Percentiles rank a stretch among this genome's conserved stretches.
Evolutionary conservation across 2,888 invertebrate genomes (phyloP).

Genomic region (Teleiodes luculella): DNA sequence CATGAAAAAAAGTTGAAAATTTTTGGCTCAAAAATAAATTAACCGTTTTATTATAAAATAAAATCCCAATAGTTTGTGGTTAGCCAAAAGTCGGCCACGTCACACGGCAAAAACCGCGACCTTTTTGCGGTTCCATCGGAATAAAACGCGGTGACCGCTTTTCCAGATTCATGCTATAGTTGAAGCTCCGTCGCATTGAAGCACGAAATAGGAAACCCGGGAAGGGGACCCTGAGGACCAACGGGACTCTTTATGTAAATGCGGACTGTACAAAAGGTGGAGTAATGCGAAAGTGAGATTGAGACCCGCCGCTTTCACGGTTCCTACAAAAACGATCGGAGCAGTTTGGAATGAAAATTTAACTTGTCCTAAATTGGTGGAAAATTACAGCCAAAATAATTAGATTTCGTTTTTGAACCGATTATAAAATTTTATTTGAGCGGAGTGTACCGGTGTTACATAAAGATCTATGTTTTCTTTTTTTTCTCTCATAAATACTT

Average conservation of each 20-base stretch:
- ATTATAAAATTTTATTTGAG: not conserved
- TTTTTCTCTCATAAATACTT: no score
- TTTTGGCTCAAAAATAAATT: not conserved
- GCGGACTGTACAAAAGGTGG: constrained; percentile 63
- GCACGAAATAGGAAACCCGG: constrained; percentile 70
- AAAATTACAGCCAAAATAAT: constrained; percentile 33
- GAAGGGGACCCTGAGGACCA: constrained; percentile 70
- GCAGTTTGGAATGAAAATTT: constrained; percentile 44
- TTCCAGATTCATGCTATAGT: constrained; percentile 54
- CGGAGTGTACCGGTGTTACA: no score
- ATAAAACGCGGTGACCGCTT: constrained; percentile 56
- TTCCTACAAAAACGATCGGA: constrained; percentile 41
- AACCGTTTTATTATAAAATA: not conserved
- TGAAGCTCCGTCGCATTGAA: constrained; percentile 57
- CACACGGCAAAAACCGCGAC: constrained; percentile 8
- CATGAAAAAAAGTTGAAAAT: not conserved
- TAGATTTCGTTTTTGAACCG: not conserved
- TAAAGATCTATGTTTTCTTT: no score
- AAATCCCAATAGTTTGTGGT: constrained; percentile 21
- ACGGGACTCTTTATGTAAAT: constrained; percentile 71
- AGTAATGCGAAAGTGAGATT: constrained; percentile 65
- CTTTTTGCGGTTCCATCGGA: constrained; percentile 49
- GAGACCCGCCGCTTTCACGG: constrained; percentile 53
- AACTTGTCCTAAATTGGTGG: constrained; percentile 37
- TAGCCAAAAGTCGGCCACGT: constrained; percentile 13